Evolutionary conservation across 2,797 vertebrate species (phyloP), one percentile per base, ranked within the genome.

Genomic region (Danio tinwini): DNA sequence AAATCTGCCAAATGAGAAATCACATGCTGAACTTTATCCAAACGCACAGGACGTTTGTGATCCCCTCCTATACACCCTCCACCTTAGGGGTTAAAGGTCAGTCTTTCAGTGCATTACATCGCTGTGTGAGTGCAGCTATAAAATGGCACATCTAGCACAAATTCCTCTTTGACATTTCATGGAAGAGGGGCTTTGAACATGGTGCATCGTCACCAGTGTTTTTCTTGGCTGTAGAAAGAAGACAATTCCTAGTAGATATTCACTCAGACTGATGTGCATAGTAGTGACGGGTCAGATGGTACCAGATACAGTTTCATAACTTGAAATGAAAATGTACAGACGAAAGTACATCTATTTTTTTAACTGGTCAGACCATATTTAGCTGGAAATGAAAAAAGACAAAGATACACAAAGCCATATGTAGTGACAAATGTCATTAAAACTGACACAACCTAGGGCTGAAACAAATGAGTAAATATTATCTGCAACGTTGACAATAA

Each of bases 81-180:
- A 50, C n/a, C 59, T 64, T 42, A 58, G 73, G 74, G 7, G 76
- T 84, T 71, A 82, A 63, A 77, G 68, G 73, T 77, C 37, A 80
- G 5, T 37, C 13, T 76, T 39, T 21, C 2, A 14, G 47, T 7
- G 14, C 44, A 45, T 42, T 58, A 59, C 53, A 72, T 80, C 44
- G 76, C 62, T 44, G 45, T 68, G 56, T 49, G 42, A 62, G 40
- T n/a, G n/a, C 5, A 71, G 61, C 11, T 56, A 47, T 55, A 64
- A 59, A 77, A 55, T 68, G 53, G 74, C 44, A 56, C 65, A 29
- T 67, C 19, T 13, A 58, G 44, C 6, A 4, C 7, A 49, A 80
- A 85, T 85, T 80, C 50, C 73, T 85, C 5, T 19, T 29, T 77
- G 81, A 72, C 73, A 42, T 65, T 76, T 85, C 73, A 47, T 74